These are phyloP conservation scores for Copidosoma aretas DNA, from an alignment of 2,888 invertebrate genomes.

Conservation along the genomic window DNA sequence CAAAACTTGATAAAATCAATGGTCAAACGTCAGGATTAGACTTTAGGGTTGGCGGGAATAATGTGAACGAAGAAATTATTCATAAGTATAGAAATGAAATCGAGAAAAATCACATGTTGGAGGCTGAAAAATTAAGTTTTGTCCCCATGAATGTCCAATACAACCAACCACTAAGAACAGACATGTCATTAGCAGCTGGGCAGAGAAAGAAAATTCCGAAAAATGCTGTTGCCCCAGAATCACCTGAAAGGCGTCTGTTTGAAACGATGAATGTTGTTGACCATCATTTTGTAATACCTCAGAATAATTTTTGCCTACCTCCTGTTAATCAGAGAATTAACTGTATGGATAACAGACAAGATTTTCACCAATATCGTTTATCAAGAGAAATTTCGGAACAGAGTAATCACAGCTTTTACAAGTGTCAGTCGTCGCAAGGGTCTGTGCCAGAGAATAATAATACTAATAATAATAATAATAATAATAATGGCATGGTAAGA, in stretches of 20 bases:
- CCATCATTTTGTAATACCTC: conserved; percentile 12
- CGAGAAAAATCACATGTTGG: conserved; percentile 19
- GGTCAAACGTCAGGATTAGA: conserved; percentile 11
- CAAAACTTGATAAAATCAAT: conserved; percentile 2
- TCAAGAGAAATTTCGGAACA: conserved; percentile 16
- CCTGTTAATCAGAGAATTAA: conserved; percentile 20
- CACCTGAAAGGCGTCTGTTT: conserved; percentile 22
- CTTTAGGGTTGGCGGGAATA: conserved; percentile 8
- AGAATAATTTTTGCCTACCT: conserved; percentile 21
- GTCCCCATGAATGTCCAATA: conserved; percentile 37
- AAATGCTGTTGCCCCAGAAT: not conserved
- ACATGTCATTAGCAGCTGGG: not conserved
- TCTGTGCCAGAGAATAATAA: not conserved
- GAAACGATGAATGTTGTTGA: conserved; percentile 16
- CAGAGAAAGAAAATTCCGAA: conserved; percentile 16
- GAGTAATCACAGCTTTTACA: conserved; percentile 6
- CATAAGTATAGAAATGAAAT: conserved; percentile 16
- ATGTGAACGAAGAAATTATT: conserved; percentile 24
- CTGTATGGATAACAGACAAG: not conserved
- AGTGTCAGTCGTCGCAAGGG: conserved; percentile 19
- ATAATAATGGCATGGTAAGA: conserved; percentile 18
- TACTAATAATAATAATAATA: not conserved
- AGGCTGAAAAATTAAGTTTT: conserved; percentile 38
- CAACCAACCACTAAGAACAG: conserved; percentile 38
- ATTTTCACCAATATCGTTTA: conserved; percentile 10